A percentile compares a stretch with the other conserved stretches of the same genome.
These are phyloP conservation scores for Rhegmatorhina hoffmannsi DNA, from an alignment of 2,113 vertebrate species.

Conservation along the genomic window DNA sequence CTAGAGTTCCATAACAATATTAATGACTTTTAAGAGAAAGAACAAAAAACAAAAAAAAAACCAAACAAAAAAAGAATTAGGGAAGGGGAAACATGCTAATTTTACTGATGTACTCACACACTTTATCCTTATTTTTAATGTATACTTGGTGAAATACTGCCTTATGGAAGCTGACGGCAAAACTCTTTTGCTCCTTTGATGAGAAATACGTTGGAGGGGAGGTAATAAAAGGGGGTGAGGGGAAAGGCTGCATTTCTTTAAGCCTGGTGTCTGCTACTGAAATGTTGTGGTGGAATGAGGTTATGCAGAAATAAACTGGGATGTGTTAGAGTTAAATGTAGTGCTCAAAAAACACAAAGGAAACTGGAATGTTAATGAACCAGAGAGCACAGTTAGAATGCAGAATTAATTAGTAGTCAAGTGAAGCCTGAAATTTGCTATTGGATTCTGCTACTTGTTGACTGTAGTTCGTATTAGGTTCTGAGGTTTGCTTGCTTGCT, in stretches of 20 bases:
- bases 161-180: not conserved
- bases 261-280: not conserved
- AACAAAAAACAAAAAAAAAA: not conserved
- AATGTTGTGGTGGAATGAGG: not conserved
- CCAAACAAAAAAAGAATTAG: fast-evolving
- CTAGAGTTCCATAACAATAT: not conserved
- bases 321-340: conserved; percentile 34
- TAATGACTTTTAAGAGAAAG: not conserved
- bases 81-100: fast-evolving
- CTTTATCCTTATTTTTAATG: not conserved
- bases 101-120: not conserved
- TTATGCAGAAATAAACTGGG: conserved; percentile 23
- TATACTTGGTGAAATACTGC: not conserved
- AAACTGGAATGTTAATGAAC: conserved; percentile 62
- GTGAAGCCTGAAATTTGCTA: conserved; percentile 54
- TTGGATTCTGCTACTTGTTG: conserved; percentile 42
- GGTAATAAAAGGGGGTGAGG: not conserved
- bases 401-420: conserved; percentile 62
- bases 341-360: conserved; percentile 43
- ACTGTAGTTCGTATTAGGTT: not conserved
- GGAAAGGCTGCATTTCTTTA: not conserved
- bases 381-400: conserved; percentile 49
- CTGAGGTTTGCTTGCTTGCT: not conserved
- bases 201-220: not conserved
- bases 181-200: not conserved